Evolutionary conservation across 2,888 invertebrate genomes (phyloP).

Genomic region (Heliconius sara): DNA sequence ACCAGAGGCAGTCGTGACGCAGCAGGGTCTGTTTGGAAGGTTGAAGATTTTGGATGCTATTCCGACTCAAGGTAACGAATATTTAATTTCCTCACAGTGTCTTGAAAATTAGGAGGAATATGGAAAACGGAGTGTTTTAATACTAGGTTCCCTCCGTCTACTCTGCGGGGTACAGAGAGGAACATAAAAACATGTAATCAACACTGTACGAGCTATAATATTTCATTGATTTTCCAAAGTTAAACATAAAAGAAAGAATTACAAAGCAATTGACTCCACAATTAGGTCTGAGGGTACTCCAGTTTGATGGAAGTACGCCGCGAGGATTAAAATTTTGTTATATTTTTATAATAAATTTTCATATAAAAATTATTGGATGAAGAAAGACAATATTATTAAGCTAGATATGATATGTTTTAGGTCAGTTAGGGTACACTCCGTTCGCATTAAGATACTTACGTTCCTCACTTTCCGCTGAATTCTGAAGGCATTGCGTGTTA

Average conservation of each 20-base stretch:
- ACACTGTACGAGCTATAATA: background rate
- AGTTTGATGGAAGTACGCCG: conserved; percentile 38
- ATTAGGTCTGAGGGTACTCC: conserved; percentile 42
- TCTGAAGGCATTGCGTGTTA: too few species aligned
- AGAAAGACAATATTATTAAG: background rate
- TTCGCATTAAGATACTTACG: too few species aligned
- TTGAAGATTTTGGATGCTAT: background rate
- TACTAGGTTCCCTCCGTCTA: too few species aligned
- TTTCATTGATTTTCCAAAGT: conserved; percentile 24
- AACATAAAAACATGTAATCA: background rate
- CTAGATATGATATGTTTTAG: background rate
- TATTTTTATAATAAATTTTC: conserved; percentile 8
- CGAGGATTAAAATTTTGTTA: conserved; percentile 20
- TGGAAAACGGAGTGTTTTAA: too few species aligned
- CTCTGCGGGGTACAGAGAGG: too few species aligned
- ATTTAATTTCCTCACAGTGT: background rate
- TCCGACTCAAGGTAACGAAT: background rate
- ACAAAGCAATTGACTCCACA: conserved; percentile 44
- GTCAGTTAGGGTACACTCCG: background rate
- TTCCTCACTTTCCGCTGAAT: too few species aligned
- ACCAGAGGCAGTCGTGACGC: too few species aligned
- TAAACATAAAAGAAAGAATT: conserved; percentile 41
- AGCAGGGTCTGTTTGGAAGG: background rate
- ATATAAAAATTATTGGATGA: background rate
- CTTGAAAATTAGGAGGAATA: background rate